Base-by-base conservation (phyloP, 2,113 vertebrate genomes). In the Ellobius talpinus region DNA sequence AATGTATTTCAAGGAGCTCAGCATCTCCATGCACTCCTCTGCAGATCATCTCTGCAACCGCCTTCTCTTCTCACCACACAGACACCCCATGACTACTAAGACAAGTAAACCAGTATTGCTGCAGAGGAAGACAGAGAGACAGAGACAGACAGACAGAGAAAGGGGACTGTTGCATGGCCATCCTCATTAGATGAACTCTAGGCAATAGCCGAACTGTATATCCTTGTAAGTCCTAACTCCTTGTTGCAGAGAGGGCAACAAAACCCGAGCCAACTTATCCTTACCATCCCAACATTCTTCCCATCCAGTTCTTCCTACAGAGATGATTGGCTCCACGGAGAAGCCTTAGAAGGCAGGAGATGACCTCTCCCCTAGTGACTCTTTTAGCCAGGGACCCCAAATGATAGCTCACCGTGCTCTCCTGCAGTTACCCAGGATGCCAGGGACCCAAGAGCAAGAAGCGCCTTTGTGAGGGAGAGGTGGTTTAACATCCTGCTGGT, bases 371-470 rank as follows among this genome's bases (percentile, higher is more conserved):
- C 47, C 84, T 17, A 33, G 74, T 65, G 36, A 72, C 72, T 78
- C 84, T 81, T 3, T 86, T 78, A 84, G 39, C 77, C 63, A 84
- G 24, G 42, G 65, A 68, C 55, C 86, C 86, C 94, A 77, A 82
- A 88, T 17, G 70, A 87, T 39, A 94, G 90, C 97, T 97, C 82
- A 97, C 97, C 97, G 4, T n/a, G 42, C 50, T 96, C 55, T 70
- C 78, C 95, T 65, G 89, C 61, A 79, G 89, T 77, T 88, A 87
- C 93, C 96, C 94, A 95, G 89, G 61, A 94, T 14, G 74, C 74
- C 93, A 96, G 36, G 70, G 21, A 89, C 89, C 86, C 90, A 79
- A 97, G 94, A 84, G n/a, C 68, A 45, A 97, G 66, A 94, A 96
- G 17, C 4, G 52, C 77, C 76, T 92, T 97, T 92, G 88, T 66